Base-by-base conservation (phyloP, 2,888 invertebrate species). In the Patella pellucida region DNA sequence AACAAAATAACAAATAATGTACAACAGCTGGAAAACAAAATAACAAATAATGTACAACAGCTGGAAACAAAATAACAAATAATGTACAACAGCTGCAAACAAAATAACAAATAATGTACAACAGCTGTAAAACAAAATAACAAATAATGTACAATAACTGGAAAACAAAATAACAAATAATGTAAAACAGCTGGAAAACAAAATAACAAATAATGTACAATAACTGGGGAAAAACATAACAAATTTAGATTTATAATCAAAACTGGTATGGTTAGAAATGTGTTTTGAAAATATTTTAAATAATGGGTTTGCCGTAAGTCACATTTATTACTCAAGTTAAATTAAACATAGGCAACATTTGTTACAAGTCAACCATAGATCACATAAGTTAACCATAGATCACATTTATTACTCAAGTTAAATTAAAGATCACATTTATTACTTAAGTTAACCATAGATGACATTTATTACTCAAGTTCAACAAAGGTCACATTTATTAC, bases 1-100 rank as follows among this genome's bases (percentile, higher is more conserved):
- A n/a, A n/a, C n/a, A n/a, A n/a, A n/a, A n/a, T 75, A 88, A 79
- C 69, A 89, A 76, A 76, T 83, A 89, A 72, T 88, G 85, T 14
- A 88, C 78, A 52, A 85, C 83, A 67, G 81, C 88, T 89, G 83
- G 67, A n/a, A n/a, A n/a, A n/a, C n/a, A n/a, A n/a, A n/a, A n/a
- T 75, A 88, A 79, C 69, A 89, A 76, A 76, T 83, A 89, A 72
- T 88, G 85, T 14, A 88, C 78, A 52, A 85, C 83, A 67, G 81
- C 88, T 89, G 83, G 67, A n/a, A n/a, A n/a, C n/a, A n/a, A n/a
- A n/a, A n/a, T 75, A 88, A 79, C 69, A 89, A 76, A 76, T 83
- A 89, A 72, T 88, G 85, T 14, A 88, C 78, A 52, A 85, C 83
- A 67, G 81, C 88, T 89, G 83, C n/a, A n/a, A n/a, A n/a, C n/a